Evolutionary conservation across 1,140 invertebrate genomes (phyloP), one percentile per base, ranked within the genome.

Genomic region (Drosophila watanabei): DNA sequence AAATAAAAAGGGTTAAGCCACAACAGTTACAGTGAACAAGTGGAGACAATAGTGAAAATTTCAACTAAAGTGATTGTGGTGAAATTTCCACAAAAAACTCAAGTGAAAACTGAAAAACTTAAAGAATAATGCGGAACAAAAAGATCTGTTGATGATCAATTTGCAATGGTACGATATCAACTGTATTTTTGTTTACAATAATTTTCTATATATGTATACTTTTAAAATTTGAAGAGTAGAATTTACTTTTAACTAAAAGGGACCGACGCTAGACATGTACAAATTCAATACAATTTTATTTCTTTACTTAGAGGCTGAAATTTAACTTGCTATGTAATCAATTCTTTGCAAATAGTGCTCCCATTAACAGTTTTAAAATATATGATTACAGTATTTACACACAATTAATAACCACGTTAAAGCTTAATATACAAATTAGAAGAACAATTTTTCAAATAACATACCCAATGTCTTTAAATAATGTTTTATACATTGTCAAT

Each of bases 41-140:
- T 85, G 77, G 46, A 62, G 37, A 85, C 66, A 82, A 75, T 75
- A 73, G 79, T 79, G 62, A 75, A 69, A 65, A 52, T 54, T 11
- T 28, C 45, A 4, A 24, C 24, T 6, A 2, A 41, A 73, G 66
- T 72, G 52, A 51, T 43, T 52, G 35, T 43, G 24, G n/a, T 13
- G 32, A 54, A 45, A 43, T 45, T 64, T 69, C 9, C 5, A 20
- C 13, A 24, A 41, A 70, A 51, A 43, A 49, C 30, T 18, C 16
- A 41, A 4, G 48, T 37, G 20, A 28, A 7, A 39, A 43, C 68
- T 0, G 0, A n/a, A 18, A 14, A 48, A 58, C 28, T 46, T 14
- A 2, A 43, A 49, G 13, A 51, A 13, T 24, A 52, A 51, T 18
- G n/a, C 48, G 65, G 62, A 66, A 16, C 51, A 33, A 16, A 18